Percentiles rank a stretch among this genome's conserved stretches.
Conservation (phyloP, 2,113 vertebrate species). For the Ctenomys sociabilis region DNA sequence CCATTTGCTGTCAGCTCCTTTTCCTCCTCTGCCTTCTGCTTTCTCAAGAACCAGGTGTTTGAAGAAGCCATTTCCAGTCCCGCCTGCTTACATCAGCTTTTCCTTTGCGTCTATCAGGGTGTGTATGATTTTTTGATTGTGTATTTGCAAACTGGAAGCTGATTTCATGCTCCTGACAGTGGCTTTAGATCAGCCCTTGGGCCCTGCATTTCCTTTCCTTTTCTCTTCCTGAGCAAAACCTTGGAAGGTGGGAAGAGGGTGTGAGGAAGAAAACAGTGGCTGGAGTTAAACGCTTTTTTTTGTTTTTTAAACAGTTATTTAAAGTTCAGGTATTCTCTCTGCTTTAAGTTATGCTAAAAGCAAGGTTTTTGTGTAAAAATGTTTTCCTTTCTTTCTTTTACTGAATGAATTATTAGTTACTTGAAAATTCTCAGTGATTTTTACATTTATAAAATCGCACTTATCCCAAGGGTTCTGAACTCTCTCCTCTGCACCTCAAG, state of each 20-base stretch:
- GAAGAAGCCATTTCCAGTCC: background rate
- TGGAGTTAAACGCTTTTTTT: background rate
- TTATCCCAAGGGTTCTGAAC: background rate
- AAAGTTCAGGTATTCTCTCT: background rate
- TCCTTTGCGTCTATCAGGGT: background rate
- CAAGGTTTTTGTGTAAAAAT: background rate
- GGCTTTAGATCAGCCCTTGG: background rate
- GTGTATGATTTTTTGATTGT: background rate
- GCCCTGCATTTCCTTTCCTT: too few species aligned
- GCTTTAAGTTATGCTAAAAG: background rate
- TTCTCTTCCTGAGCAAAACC: background rate
- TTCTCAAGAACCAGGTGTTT: rapidly evolving
- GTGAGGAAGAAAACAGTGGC: rapidly evolving
- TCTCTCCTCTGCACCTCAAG: background rate
- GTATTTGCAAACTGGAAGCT: background rate
- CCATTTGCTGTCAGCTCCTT: background rate
- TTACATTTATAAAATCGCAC: background rate
- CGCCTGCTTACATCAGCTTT: background rate
- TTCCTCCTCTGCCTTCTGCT: background rate
- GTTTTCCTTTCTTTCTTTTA: background rate
- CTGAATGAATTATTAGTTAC: background rate
- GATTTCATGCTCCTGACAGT: background rate
- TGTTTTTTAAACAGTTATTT: background rate
- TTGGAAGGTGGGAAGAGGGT: background rate
- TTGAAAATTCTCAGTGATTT: background rate